Conservation (phyloP, 2,113 vertebrate species). For the Cebus imitator region DNA sequence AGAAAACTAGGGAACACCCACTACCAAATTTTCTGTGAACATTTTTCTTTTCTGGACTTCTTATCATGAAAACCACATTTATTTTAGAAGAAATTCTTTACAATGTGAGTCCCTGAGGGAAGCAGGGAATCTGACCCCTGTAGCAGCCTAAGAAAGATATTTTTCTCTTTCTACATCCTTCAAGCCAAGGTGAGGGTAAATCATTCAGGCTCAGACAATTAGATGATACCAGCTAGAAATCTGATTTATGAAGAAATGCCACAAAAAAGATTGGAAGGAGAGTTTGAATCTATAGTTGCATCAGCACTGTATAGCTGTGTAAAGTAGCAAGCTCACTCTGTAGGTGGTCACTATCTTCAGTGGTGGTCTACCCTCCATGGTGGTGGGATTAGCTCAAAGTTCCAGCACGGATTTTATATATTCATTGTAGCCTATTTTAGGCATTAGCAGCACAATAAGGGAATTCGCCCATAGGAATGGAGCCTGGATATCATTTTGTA, state of each 20-base stretch:
- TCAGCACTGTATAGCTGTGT: not conserved
- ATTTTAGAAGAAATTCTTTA: not conserved
- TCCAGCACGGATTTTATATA: not conserved
- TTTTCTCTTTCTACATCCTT: not conserved
- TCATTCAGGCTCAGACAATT: not conserved
- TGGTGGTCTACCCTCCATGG: not conserved
- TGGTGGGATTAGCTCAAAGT: not conserved
- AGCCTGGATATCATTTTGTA: not conserved
- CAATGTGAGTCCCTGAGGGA: not conserved
- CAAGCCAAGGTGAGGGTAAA: not conserved
- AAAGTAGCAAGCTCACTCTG: not conserved
- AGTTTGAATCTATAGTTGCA: not conserved
- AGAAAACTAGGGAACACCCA: not conserved
- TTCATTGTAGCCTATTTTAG: not conserved
- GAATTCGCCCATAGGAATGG: not conserved
- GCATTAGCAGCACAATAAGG: too few relatives aligned
- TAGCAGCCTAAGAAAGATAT: not conserved
- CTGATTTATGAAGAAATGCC: not conserved
- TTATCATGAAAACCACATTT: not conserved
- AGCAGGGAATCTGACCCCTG: not conserved
- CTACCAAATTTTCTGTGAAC: not conserved
- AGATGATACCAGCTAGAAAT: not conserved
- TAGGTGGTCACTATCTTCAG: not conserved
- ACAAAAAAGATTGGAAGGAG: not conserved
- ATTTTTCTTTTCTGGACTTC: not conserved